Evolutionary conservation across 37 sponge, comb jelly and placozoan genomes (phyloP), one percentile per base, ranked within the genome.

Genomic region (Spongilla lacustris): DNA sequence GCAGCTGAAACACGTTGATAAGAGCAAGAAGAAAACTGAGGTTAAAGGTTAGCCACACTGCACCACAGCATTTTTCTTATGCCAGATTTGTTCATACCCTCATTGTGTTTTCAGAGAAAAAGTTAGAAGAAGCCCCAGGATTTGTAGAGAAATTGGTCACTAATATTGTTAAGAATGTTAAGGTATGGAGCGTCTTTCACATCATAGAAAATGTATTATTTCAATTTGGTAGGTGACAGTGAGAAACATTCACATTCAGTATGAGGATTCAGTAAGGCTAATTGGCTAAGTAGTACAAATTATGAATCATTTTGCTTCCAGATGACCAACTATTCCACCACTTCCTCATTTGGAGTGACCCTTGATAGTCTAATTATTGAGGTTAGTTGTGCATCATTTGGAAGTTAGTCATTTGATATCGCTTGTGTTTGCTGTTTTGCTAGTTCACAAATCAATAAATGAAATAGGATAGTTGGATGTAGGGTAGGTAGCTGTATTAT

Each of bases 101-200:
- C 21, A 19, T 14, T 58, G 58, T 17, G 1, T 17, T 4, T 58
- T 10, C 73, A 86, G 80, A 58, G 22, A 77, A 89, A 80, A 73
- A 74, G 68, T 27, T 32, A 17, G n/a, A 80, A 27, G 37, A 67
- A 21, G 87, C 77, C 66, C 81, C 84, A 46, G 92, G 88, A 24
- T 78, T 93, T 91, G 84, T 87, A 14, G 94, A 90, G 75, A 93
- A 87, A 67, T 70, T 93, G 84, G 83, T 90, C 8, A 91, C 94
- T 50, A 81, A 87, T 30, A 87, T 91, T 30, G 75, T 93, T 71
- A 90, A 81, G 66, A 93, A 93, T 86, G 69, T 93, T 25, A 86
- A 92, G 90, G 92, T 92, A 25, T 50, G 75, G n/a, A n/a, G n/a
- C n/a, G n/a, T n/a, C n/a, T n/a, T n/a, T n/a, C n/a, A n/a, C n/a